Evolutionary conservation across 2,797 vertebrate species (phyloP).

Genomic region (Sebastes nivosus): DNA sequence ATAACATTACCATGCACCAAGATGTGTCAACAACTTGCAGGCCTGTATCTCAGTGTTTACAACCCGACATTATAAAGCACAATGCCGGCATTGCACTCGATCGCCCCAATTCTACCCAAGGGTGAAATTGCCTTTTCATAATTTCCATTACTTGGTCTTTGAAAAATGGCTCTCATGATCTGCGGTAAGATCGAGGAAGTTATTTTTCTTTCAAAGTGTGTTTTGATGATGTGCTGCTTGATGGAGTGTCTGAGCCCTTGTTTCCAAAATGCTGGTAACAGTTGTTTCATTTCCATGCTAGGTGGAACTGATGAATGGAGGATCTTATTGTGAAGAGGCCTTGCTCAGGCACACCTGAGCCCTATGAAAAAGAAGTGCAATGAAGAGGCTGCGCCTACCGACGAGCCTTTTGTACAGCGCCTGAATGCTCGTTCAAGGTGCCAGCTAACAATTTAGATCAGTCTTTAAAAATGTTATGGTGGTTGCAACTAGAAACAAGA

Average conservation of each 20-base stretch:
- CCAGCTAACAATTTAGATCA: not conserved
- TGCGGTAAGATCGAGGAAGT: constrained; percentile 61
- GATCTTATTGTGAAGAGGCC: constrained; percentile 39
- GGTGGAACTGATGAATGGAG: constrained; percentile 51
- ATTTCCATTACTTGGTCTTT: constrained; percentile 79
- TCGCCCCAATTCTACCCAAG: constrained; percentile 77
- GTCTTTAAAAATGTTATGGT: not conserved
- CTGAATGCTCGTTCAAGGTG: constrained; percentile 3
- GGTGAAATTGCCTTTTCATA: constrained; percentile 84
- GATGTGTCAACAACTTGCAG: constrained; percentile 52
- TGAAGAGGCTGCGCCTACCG: not conserved
- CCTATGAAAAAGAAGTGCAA: constrained; percentile 11
- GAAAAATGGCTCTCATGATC: constrained; percentile 76
- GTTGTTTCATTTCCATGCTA: constrained; percentile 48
- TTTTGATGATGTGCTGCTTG: constrained; percentile 75
- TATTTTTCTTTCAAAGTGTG: constrained; percentile 64
- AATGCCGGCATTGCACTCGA: constrained; percentile 37
- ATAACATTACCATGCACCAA: constrained; percentile 12
- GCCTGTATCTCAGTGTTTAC: constrained; percentile 59
- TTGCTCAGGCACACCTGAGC: constrained; percentile 49
- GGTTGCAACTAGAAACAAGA: not conserved
- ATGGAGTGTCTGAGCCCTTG: constrained; percentile 60
- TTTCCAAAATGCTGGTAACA: constrained; percentile 48
- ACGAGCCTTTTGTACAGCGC: constrained; percentile 5
- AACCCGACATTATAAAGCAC: constrained; percentile 56